Conservation (phyloP, 2,888 invertebrate species). For the Ophion ventricosus region DNA sequence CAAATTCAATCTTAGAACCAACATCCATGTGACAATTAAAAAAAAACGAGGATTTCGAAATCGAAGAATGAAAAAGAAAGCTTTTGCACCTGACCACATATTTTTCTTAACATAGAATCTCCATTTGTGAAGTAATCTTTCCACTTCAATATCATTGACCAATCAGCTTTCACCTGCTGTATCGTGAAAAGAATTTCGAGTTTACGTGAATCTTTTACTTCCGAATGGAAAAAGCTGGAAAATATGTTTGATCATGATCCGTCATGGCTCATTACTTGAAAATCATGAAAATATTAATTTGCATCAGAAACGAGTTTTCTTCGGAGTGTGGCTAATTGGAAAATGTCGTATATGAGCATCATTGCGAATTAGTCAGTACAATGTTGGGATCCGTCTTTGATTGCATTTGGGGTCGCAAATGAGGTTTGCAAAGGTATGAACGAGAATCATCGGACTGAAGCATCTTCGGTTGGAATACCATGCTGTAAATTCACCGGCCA, state of each 20-base stretch:
- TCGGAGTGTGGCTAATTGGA: not conserved
- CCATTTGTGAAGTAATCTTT: not conserved
- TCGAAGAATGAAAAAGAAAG: not conserved
- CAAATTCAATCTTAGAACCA: conserved; percentile 45
- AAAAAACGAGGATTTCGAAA: not conserved
- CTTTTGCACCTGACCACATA: not conserved
- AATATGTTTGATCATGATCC: not conserved
- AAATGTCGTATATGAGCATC: not conserved
- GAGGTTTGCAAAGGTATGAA: conserved; percentile 3
- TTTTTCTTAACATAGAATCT: not conserved
- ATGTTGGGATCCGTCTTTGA: not conserved
- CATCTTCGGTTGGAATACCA: conserved; percentile 37
- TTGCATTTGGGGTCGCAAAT: not conserved
- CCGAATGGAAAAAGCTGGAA: not conserved
- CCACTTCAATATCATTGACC: not conserved
- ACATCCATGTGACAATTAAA: conserved; percentile 10
- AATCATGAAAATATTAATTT: not conserved
- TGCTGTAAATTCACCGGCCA: conserved; percentile 46
- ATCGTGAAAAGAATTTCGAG: not conserved
- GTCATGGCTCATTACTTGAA: not conserved
- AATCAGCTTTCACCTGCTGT: not conserved
- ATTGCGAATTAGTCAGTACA: not conserved
- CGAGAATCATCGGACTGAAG: not conserved
- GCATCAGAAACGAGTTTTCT: not conserved
- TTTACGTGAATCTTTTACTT: not conserved